These are phyloP conservation scores for Episyrphus balteatus DNA, from an alignment of 1,140 invertebrate genomes.

Conservation along the genomic window DNA sequence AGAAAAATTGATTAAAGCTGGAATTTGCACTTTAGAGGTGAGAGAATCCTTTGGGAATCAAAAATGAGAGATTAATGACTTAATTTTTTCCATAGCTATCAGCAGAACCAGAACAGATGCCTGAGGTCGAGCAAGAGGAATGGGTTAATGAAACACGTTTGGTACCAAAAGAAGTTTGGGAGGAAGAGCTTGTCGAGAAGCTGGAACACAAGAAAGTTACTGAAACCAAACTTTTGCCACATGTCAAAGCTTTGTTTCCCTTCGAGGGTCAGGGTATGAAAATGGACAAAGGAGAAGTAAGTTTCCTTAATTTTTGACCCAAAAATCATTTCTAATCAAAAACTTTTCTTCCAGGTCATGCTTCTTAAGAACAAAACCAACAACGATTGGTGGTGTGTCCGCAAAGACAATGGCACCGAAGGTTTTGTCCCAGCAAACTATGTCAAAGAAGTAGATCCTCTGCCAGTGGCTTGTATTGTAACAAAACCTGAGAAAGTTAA, in stretches of 20 bases:
- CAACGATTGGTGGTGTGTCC: slow-evolving; percentile 95
- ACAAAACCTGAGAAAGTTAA: slow-evolving; percentile 72
- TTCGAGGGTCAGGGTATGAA: slow-evolving; percentile 90
- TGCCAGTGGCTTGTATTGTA: slow-evolving; percentile 65
- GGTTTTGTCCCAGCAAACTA: slow-evolving; percentile 98
- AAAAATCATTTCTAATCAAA: slow-evolving; percentile 16
- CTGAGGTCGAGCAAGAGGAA: slow-evolving; percentile 58
- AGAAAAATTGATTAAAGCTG: slow-evolving; percentile 64
- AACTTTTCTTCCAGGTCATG: slow-evolving; percentile 42
- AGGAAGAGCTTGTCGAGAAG: slow-evolving; percentile 78
- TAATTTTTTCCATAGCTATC: slow-evolving; percentile 41
- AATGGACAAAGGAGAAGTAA: slow-evolving; percentile 80
- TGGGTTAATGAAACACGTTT: slow-evolving; percentile 66
- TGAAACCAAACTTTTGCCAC: slow-evolving; percentile 78
- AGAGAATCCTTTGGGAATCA: slow-evolving; percentile 5
- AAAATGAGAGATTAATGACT: neutral
- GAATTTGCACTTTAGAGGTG: slow-evolving; percentile 63
- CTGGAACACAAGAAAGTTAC: slow-evolving; percentile 72
- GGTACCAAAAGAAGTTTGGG: slow-evolving; percentile 81
- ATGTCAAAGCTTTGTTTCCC: slow-evolving; percentile 67
- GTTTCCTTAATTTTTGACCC: neutral
- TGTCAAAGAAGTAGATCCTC: slow-evolving; percentile 84
- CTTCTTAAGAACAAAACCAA: slow-evolving; percentile 91
- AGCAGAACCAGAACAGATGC: slow-evolving; percentile 50
- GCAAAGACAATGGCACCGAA: slow-evolving; percentile 81